A percentile compares a stretch with the other conserved stretches of the same genome.
phyloP scores from a whole-genome alignment of 2,888 invertebrate species.

The Fragum whitleyi region DNA sequence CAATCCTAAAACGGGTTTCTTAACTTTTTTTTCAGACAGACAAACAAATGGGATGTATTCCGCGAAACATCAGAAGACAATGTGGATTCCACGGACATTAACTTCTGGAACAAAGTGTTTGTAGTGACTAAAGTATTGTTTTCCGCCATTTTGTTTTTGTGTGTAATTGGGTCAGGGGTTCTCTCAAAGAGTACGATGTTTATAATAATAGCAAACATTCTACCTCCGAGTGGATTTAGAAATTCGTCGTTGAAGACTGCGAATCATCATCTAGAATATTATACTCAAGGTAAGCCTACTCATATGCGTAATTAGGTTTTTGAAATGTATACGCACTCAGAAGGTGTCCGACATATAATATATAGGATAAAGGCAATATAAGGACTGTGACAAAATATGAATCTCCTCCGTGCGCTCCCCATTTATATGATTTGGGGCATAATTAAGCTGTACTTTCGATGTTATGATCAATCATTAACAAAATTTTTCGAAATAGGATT shows the following conservation, averaged over 20 bases:
- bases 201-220: constrained; percentile 64
- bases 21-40: constrained; percentile 4
- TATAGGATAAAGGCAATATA: no score
- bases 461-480: no score
- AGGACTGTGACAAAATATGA: no score
- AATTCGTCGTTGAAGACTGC: constrained; percentile 53
- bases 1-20: no score
- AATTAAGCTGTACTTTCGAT: no score
- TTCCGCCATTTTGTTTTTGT: constrained; percentile 61
- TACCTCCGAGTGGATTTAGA: constrained; percentile 50
- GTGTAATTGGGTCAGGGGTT: constrained; percentile 66
- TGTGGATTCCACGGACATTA: constrained; percentile 60
- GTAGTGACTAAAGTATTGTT: constrained; percentile 67
- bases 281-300: constrained; percentile 37
- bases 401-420: no score
- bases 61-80: constrained; percentile 62
- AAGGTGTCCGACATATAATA: no score
- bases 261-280: constrained; percentile 43
- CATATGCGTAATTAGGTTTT: not conserved
- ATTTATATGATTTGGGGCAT: no score
- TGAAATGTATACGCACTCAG: no score
- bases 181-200: constrained; percentile 70
- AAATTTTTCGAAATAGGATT: no score
- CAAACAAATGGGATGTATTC: constrained; percentile 66
- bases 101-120: constrained; percentile 70